Evolutionary conservation across 2,113 vertebrate genomes (phyloP).

Genomic region (Malurus cyaneus): DNA sequence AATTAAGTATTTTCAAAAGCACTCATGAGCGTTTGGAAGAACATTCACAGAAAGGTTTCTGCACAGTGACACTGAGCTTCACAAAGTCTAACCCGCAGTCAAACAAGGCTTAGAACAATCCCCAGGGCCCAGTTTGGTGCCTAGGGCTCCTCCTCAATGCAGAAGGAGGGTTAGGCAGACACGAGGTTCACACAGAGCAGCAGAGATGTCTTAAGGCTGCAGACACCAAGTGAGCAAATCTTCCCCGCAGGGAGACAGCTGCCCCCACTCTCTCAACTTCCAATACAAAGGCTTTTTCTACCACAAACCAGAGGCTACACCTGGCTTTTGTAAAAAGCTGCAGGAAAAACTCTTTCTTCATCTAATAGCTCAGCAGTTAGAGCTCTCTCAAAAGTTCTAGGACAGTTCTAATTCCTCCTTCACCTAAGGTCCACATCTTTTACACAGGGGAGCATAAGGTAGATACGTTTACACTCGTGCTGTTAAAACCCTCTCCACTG

Average conservation of each 20-base stretch:
- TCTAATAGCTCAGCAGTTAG: constrained; percentile 8
- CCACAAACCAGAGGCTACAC: neutral
- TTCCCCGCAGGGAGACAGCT: neutral
- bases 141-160: neutral
- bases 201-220: neutral
- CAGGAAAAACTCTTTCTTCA: neutral
- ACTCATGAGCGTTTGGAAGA: neutral
- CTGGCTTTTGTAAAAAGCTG: neutral
- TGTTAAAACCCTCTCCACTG: neutral
- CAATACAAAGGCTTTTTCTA: neutral
- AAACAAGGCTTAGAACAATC: neutral
- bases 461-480: neutral
- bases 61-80: neutral
- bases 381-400: neutral
- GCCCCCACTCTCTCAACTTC: neutral
- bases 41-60: neutral
- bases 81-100: neutral
- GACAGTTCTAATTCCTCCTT: neutral
- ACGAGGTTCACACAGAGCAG: neutral
- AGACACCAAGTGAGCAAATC: neutral
- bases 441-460: neutral
- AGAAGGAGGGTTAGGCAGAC: neutral
- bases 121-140: neutral
- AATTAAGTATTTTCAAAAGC: neutral
- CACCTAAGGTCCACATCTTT: neutral